Conservation (phyloP, 2,797 vertebrate species). For the Salarias fasciatus region DNA sequence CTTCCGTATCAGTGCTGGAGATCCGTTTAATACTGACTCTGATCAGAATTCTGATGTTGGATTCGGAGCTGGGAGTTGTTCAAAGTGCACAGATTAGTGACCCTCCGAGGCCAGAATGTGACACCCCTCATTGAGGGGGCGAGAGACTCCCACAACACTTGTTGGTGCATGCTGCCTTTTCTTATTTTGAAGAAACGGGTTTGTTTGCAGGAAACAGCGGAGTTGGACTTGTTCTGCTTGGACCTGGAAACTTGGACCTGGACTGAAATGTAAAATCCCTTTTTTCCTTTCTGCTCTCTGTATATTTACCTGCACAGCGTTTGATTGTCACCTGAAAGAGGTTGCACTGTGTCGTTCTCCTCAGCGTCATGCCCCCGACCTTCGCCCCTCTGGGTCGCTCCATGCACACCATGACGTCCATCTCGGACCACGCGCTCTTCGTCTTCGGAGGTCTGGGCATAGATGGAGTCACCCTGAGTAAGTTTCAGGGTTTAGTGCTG, state of each 20-base stretch:
- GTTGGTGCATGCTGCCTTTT: constrained; percentile 8
- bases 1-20: too few relatives aligned
- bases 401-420: constrained; percentile 91
- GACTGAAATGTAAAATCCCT: constrained; percentile 85
- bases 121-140: too few relatives aligned
- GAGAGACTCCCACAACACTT: too few relatives aligned
- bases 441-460: constrained; percentile 91
- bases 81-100: too few relatives aligned
- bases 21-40: too few relatives aligned
- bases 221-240: constrained; percentile 91
- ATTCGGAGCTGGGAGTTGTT: too few relatives aligned
- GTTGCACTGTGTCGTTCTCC: not conserved
- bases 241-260: constrained; percentile 93
- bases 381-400: constrained; percentile 86
- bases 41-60: too few relatives aligned
- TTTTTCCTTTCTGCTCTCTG: not conserved
- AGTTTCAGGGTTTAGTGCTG: constrained; percentile 62
- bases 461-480: constrained; percentile 89
- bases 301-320: not conserved
- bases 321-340: too few relatives aligned
- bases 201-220: constrained; percentile 84
- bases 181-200: not conserved
- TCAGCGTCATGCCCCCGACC: constrained; percentile 54
- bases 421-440: constrained; percentile 87
- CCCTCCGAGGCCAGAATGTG: too few relatives aligned